Evolutionary conservation across 1,140 invertebrate genomes (phyloP), one percentile per base, ranked within the genome.

Genomic region (Brachionus angularis): DNA sequence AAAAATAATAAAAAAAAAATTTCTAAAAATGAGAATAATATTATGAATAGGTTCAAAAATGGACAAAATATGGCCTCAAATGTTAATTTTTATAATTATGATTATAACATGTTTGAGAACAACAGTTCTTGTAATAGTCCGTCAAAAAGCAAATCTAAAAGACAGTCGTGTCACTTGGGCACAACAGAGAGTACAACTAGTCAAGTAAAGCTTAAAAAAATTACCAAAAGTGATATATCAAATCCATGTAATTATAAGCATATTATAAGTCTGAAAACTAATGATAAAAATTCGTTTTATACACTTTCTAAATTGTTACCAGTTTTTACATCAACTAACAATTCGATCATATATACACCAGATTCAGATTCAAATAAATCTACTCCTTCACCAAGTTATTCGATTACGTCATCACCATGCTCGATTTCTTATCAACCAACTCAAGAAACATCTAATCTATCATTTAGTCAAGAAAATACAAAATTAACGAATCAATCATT

Each of bases 201-300:
- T n/a, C n/a, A n/a, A n/a, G 5, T 18, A 3, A 58, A 39, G 25
- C 5, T 36, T 10, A 58, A 58, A 36, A 16, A 34, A 39, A 39
- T 58, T 14, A 39, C 33, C 53, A 58, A 58, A 39, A 58, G 39
- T 58, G 53, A 58, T 23, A 58, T 58, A 23, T 58, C 53, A 3
- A 58, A 39, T 23, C 53, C 53, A 10, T 58, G 53, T 23, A 58
- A 58, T 39, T 58, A 58, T 39, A 58, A 58, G 12, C 53, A 58
- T 39, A 33, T 58, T 4, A 58, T 58, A n/a, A 58, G 33, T 14
- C 16, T 58, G 0, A 58, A 58, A 36, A 18, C 33, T n/a, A 36
- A n/a, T 3, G 53, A 58, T 39, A 58, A 39, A 39, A 39, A 58
- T 58, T 39, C 16, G 5, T 39, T 39, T 23, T 58, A 58, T 36